phyloP scores from a whole-genome alignment of 2,888 invertebrate genomes.

The Corbicula japonica region DNA sequence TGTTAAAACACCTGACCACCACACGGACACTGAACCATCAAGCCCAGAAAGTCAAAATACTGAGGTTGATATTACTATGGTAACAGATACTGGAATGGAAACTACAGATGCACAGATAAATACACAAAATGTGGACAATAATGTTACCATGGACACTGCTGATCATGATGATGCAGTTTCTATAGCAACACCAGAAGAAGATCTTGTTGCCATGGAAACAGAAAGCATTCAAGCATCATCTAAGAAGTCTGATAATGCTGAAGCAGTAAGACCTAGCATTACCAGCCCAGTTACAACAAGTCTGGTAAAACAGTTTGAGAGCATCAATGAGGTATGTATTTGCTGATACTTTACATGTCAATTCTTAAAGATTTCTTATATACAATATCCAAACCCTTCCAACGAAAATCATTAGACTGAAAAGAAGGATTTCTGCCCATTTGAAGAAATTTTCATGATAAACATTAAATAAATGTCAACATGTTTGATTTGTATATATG shows the following conservation, averaged over 20 bases:
- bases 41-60: not conserved
- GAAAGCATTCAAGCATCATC: not conserved
- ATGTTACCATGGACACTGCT: no score
- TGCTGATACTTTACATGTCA: not conserved
- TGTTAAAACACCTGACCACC: not conserved
- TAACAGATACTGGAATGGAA: not conserved
- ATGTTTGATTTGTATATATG: no score
- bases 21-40: not conserved
- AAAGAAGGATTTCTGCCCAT: no score
- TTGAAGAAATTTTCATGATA: no score
- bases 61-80: not conserved
- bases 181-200: not conserved
- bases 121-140: no score
- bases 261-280: not conserved
- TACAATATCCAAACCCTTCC: not conserved
- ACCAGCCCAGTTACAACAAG: constrained; percentile 5
- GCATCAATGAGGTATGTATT: constrained; percentile 54
- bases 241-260: not conserved
- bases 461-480: no score
- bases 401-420: no score
- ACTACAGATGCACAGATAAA: no score
- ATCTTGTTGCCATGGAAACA: constrained; percentile 8
- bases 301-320: constrained; percentile 52
- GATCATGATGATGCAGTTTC: not conserved
- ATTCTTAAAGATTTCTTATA: not conserved